Base-by-base conservation (phyloP, 2,797 vertebrate genomes). In the Micrastur ruficollis region DNA sequence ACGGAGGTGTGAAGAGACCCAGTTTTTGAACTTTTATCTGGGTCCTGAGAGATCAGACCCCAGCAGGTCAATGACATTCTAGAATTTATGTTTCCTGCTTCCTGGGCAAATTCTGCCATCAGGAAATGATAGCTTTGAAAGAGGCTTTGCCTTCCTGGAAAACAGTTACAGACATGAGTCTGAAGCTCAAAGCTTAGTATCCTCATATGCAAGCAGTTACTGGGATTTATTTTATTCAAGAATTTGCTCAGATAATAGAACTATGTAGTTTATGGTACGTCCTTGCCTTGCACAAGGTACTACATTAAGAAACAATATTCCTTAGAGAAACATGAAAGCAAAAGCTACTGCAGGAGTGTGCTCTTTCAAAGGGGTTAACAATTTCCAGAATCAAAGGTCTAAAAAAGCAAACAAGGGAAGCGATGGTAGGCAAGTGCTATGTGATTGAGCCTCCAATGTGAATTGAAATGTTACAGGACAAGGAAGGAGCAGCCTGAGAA, bases 401-500 rank as follows among this genome's bases (percentile, higher is more conserved):
- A 61, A 81, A 72, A 80, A 90, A 81, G 82, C 75, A 53, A 74
- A 67, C 83, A 34, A 23, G 59, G 53, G 55, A 86, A 94, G 53
- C 42, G 81, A 14, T 79, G 31, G 66, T 93, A 84, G 83, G 80
- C 67, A 91, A 74, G 66, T 68, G 79, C 86, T 76, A 12, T 87
- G 83, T 68, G 90, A 87, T 6, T 83, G 80, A 97, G 82, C 34
- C 81, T 81, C 32, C 32, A 49, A 58, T 19, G 19, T 89, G 89
- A 96, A 90, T 42, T 89, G 93, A 95, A 96, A 91, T 66, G 80
- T 87, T 96, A 90, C 94, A 88, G 81, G 84, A 85, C 88, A 73
- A 93, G 81, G 92, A 97, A 96, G 46, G 87, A 50, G 59, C 81
- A 96, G 94, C 85, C 89, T 89, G 71, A 93, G 86, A 94, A 79